Base-by-base conservation (phyloP, 2,888 invertebrate genomes). In the Automeris io region DNA sequence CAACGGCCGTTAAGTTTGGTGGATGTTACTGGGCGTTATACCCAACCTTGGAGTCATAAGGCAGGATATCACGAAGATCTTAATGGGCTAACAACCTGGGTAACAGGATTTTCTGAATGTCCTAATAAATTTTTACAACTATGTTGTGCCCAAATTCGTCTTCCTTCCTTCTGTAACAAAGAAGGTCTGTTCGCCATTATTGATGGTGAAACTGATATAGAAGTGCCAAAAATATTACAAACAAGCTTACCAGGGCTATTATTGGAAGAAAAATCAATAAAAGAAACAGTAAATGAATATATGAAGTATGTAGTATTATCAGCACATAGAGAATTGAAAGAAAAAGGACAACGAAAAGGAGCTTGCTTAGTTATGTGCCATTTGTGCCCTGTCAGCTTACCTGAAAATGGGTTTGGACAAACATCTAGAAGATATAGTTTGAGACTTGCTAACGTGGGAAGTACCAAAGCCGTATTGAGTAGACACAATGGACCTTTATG, bases 121-220 rank as follows among this genome's bases (percentile, higher is more conserved):
- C 91, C 95, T 0, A 95, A 95, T 21, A 90, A 89, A 47, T 88
- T 89, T 37, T 88, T 93, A 47, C 91, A 92, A 56, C 71, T 95
- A n/a, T 91, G 91, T 61, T 91, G 95, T 39, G 90, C 92, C 0
- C 95, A 95, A 77, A 88, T 95, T 34, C 88, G 95, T 37, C 83
- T 94, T 42, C 92, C 93, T 8, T 90, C 91, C 1, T 94, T 94
- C 71, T 94, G 93, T 66, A 93, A 93, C 54, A 90, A 90, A 31
- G 95, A 95, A 78, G 94, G 93, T 0, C 82, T 95, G 0, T 93
- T 95, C 61, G 95, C 95, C 13, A 90, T 95, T 54, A 95, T 95
- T 56, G 95, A 95, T 59, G 93, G 93, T 1, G 92, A 91, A 65
- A 89, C 89, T n/a, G 91, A 91, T 57, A 90, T 88, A 33, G 91